Base-by-base conservation (phyloP, 2,113 vertebrate genomes). In the Ageneiosus marmoratus region DNA sequence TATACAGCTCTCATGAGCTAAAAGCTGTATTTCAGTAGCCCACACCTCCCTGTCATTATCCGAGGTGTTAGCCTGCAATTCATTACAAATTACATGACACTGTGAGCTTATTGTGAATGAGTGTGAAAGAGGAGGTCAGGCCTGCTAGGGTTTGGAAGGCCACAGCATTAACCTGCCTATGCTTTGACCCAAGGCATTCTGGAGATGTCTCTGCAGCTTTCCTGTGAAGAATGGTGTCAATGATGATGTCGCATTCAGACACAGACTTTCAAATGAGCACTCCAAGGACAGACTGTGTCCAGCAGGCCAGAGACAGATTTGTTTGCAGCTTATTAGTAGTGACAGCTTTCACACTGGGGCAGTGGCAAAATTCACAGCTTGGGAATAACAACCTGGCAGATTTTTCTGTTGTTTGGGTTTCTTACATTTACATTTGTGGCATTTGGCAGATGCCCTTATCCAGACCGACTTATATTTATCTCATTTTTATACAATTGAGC, bases 261-360 rank as follows among this genome's bases (percentile, higher is more conserved):
- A 83, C 51, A 75, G 79, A 84, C 87, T 79, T 58, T 46, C 32
- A 85, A 77, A 82, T 73, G 79, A 85, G 72, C 55, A 86, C 88
- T 89, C 89, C 70, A 79, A 80, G 84, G 90, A 89, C 83, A 86
- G 79, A 75, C 55, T 89, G 77, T 70, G 80, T 89, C 87, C 70
- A 77, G 72, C 87, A 85, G 88, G 82, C 81, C 84, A 63, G 53
- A 65, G 83, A 51, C 67, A 85, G 87, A 88, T 83, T 41, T 29
- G 44, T 72, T 62, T 27, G 73, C 46, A 8, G 60, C 86, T 90
- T 91, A 93, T 94, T 86, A 87, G 80, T 92, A 84, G 82, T 93
- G 93, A 94, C 92, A 94, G 90, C 12, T 88, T 82, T 87, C 89
- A 91, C 91, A 89, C 91, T 91, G 87, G 44, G 90, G 89, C 90